Conservation (phyloP, 2,888 invertebrate genomes). For the Drosophila paranaensis region DNA sequence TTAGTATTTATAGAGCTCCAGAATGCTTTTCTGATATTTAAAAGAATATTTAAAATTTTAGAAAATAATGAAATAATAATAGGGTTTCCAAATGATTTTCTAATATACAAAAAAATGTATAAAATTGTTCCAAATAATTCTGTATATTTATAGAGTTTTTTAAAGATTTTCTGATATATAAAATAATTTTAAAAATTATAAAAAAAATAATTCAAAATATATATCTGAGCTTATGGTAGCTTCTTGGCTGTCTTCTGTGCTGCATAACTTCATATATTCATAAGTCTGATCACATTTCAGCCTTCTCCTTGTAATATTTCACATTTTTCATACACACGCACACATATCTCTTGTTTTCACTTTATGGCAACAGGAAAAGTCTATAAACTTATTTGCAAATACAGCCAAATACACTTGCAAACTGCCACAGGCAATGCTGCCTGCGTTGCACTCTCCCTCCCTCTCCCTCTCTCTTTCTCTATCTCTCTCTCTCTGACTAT, state of each 20-base stretch:
- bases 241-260: background rate
- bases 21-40: too few relatives aligned
- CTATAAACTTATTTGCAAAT: constrained; percentile 27
- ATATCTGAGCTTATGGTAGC: background rate
- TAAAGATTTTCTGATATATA: background rate
- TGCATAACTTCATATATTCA: background rate
- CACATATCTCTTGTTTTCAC: background rate
- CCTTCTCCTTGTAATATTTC: too few relatives aligned
- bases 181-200: background rate
- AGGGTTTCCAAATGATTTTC: too few relatives aligned
- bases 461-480: background rate
- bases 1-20: too few relatives aligned
- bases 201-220: background rate
- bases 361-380: constrained; percentile 32
- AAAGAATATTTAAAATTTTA: too few relatives aligned
- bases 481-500: background rate
- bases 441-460: background rate
- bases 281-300: background rate
- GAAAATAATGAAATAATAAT: too few relatives aligned
- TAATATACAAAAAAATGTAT: too few relatives aligned
- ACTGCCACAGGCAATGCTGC: constrained; percentile 4
- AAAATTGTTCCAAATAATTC: too few relatives aligned
- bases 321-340: background rate
- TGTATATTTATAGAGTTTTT: too few relatives aligned
- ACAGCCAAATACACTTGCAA: constrained; percentile 5